Evolutionary conservation across 2,113 vertebrate genomes (phyloP), one percentile per base, ranked within the genome.

Genomic region (Calidris pugnax): DNA sequence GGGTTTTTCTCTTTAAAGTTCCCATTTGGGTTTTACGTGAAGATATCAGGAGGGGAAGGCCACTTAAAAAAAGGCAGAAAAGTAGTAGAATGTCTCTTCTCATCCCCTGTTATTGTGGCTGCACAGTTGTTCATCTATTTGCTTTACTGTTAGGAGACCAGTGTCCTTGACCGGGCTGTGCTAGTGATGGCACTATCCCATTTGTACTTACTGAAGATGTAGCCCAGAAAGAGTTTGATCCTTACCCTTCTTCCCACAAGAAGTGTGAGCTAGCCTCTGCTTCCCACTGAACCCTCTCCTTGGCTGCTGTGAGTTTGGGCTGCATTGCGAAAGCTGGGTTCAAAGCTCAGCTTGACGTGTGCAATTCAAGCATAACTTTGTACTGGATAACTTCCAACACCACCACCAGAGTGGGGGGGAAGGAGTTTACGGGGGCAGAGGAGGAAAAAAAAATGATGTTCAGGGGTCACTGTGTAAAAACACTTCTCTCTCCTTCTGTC

Each of bases 311-410:
- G 67, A 71, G 50, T 51, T 83, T 48, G 75, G 89, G 50, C 76
- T 74, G 62, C 1, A 1, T 98, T 98, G 95, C 64, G 5, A 96
- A 98, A 98, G 67, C 66, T 59, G 73, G 75, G 97, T 96, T 72
- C 98, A 98, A 98, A 98, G 98, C 94, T 98, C 97, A 96, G 87
- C 94, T 90, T 98, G 96, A 95, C 28, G 18, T 97, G 95, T 89
- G 92, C 95, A 76, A 35, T 78, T 89, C 18, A 35, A 85, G 80
- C 10, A 43, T 94, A 90, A 97, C 93, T 96, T 97, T 97, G 93
- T 95, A 90, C 96, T 97, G 95, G 79, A 66, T 73, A 37, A 27
- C 83, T 90, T 97, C 91, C 92, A 97, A 23, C 76, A 84, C 17
- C 60, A 10, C 56, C 1, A 10, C 56, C 1, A 6, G 33, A 80